Evolutionary conservation across 2,888 invertebrate genomes (phyloP).

Genomic region (Cryptocephalus moraei): DNA sequence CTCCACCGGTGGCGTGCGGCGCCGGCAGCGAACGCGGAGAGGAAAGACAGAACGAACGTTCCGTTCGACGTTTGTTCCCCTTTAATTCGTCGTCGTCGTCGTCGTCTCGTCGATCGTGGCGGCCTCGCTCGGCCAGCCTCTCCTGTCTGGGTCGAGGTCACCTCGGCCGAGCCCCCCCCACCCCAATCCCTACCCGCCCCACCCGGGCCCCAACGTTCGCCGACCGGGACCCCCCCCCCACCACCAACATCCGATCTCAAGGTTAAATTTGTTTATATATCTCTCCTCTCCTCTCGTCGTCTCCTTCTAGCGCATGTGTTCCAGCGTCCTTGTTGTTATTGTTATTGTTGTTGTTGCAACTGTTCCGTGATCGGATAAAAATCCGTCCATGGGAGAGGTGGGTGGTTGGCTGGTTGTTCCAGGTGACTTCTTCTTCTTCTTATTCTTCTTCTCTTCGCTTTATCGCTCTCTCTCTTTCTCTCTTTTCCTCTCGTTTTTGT

Average conservation of each 20-base stretch:
- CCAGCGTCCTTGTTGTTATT: too few species aligned
- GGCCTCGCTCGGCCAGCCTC: conserved; percentile 29
- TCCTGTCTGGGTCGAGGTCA: conserved; percentile 35
- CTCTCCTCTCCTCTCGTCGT: conserved; percentile 6
- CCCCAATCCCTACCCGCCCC: conserved; percentile 14
- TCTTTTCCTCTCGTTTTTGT: too few species aligned
- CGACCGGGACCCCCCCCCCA: conserved; percentile 11
- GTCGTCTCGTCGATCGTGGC: conserved; percentile 25
- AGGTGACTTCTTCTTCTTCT: too few species aligned
- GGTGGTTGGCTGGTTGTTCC: too few species aligned
- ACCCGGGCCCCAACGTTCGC: not conserved
- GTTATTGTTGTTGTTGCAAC: too few species aligned
- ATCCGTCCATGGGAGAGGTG: too few species aligned
- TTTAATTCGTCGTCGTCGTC: conserved; percentile 33
- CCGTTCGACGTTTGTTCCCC: conserved; percentile 23
- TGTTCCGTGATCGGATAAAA: too few species aligned
- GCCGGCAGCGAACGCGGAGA: not conserved
- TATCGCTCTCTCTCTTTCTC: too few species aligned
- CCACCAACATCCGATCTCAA: conserved; percentile 31
- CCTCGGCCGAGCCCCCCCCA: conserved; percentile 25
- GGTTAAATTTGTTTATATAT: conserved; percentile 36
- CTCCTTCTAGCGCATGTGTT: not conserved
- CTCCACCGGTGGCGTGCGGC: not conserved
- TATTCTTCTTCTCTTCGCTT: too few species aligned
- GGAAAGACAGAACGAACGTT: not conserved